A percentile compares a stretch with the other conserved stretches of the same genome.
phyloP scores from a whole-genome alignment of 2,888 invertebrate species.

The Nemapogon koenigi region DNA sequence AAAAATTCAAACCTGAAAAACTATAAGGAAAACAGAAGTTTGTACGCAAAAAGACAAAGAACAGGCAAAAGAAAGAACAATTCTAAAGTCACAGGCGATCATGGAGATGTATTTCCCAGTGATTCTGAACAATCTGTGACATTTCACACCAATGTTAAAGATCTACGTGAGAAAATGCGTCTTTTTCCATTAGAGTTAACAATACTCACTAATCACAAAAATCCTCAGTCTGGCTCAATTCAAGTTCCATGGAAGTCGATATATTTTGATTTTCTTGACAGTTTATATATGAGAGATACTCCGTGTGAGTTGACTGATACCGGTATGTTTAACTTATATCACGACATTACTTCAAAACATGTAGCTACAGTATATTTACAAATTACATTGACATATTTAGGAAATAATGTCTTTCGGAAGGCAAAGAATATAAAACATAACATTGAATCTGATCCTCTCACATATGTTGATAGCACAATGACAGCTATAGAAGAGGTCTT shows the following conservation, averaged over 20 bases:
- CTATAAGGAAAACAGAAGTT: conserved; percentile 23
- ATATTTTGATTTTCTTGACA: conserved; percentile 30
- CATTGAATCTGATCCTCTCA: too few species aligned
- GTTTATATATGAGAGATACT: conserved; percentile 19
- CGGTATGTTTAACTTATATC: conserved; percentile 30
- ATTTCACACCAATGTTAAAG: conserved; percentile 23
- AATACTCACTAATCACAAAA: conserved; percentile 26
- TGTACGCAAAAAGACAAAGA: conserved; percentile 17
- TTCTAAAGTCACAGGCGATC: too few species aligned
- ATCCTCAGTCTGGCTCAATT: conserved; percentile 29
- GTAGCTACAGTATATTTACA: conserved; percentile 33
- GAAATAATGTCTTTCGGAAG: too few species aligned
- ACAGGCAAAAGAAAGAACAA: conserved; percentile 15
- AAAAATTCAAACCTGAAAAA: conserved; percentile 26
- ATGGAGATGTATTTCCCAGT: conserved; percentile 16
- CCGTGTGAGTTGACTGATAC: conserved; percentile 21
- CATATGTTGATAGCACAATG: too few species aligned
- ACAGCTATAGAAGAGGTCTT: conserved; percentile 16
- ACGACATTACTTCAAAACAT: conserved; percentile 32
- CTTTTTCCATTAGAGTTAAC: conserved; percentile 34
- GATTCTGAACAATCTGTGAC: conserved; percentile 23
- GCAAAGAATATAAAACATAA: too few species aligned
- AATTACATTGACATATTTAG: too few species aligned
- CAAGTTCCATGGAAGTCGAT: conserved; percentile 33
- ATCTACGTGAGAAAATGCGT: conserved; percentile 32